Base-by-base conservation (phyloP, 1,140 invertebrate species). In the Zaprionus lachaisei region DNA sequence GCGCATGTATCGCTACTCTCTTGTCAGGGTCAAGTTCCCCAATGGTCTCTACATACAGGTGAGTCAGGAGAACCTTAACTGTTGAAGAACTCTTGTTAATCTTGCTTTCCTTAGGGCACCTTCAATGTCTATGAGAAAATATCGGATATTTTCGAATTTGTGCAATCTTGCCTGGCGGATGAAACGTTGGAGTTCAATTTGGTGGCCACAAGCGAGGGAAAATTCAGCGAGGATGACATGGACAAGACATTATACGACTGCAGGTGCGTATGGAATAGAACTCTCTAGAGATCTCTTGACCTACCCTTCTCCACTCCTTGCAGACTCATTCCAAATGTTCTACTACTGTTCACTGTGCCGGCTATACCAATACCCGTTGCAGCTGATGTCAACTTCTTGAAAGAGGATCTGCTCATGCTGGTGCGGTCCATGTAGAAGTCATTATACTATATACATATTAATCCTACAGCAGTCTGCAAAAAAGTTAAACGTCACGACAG, bases 1-100 rank as follows among this genome's bases (percentile, higher is more conserved):
- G 80, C 94, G 95, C 64, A 96, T 96, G 93, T 99, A 99, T 92
- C 96, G 96, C 81, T 99, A 96, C 91, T 95, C 96, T 6, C 93
- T 98, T 2, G 96, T 99, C 55, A 93, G 98, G 77, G 94, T 99
- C 67, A 94, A 96, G 58, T 98, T 99, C 93, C 98, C 98, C 0
- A 97, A 99, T 94, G 96, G 96, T 9, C 94, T 97, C 68, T 94
- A 97, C 65, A 93, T 98, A 57, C 97, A 97, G 93, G 96, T 96
- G 92, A 86, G 83, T 31, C n/a, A 31, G 2, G 34, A n/a, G 14
- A 47, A 5, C 4, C 12, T 47, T 77, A 60, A 47, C n/a, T 11
- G 2, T 5, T 28, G 7, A 24, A 12, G 1, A 34, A 4, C 15
- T 17, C 55, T 56, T 7, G 51, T n/a, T 26, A 24, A 66, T 61